phyloP scores from a whole-genome alignment of 2,888 invertebrate genomes.

The Icerya purchasi region DNA sequence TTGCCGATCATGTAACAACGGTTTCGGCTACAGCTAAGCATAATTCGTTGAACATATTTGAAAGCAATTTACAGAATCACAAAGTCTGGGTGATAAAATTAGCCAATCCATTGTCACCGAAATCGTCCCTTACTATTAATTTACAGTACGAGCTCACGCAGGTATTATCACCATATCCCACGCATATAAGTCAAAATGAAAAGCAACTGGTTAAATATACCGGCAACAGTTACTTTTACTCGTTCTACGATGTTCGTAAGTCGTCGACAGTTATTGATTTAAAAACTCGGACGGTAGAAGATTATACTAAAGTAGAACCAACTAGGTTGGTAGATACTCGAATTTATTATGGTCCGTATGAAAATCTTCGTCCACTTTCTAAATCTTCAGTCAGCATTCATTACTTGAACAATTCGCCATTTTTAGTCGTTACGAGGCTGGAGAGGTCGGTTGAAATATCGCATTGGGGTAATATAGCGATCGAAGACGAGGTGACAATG shows the following conservation, averaged over 20 bases:
- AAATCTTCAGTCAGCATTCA: slow-evolving; percentile 53
- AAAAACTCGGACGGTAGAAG: slow-evolving; percentile 58
- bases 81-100: slow-evolving; percentile 8
- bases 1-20: slow-evolving; percentile 44
- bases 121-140: slow-evolving; percentile 26
- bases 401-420: slow-evolving; percentile 89
- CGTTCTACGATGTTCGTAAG: slow-evolving; percentile 55
- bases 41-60: slow-evolving; percentile 21
- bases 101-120: slow-evolving; percentile 1
- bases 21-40: slow-evolving; percentile 43
- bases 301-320: slow-evolving; percentile 62
- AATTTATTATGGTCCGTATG: slow-evolving; percentile 77
- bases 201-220: slow-evolving; percentile 75
- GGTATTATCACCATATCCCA: slow-evolving; percentile 61
- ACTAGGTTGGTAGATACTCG: slow-evolving; percentile 51
- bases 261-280: slow-evolving; percentile 64
- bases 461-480: slow-evolving; percentile 97
- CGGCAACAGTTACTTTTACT: slow-evolving; percentile 62
- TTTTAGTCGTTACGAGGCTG: slow-evolving; percentile 73
- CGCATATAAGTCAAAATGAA: slow-evolving; percentile 73
- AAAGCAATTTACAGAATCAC: slow-evolving; percentile 17
- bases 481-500: slow-evolving; percentile 84
- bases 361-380: slow-evolving; percentile 39
- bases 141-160: slow-evolving; percentile 57
- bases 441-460: slow-evolving; percentile 84